Evolutionary conservation across 1,140 invertebrate species (phyloP), one percentile per base, ranked within the genome.

Genomic region (Zaprionus taronus): DNA sequence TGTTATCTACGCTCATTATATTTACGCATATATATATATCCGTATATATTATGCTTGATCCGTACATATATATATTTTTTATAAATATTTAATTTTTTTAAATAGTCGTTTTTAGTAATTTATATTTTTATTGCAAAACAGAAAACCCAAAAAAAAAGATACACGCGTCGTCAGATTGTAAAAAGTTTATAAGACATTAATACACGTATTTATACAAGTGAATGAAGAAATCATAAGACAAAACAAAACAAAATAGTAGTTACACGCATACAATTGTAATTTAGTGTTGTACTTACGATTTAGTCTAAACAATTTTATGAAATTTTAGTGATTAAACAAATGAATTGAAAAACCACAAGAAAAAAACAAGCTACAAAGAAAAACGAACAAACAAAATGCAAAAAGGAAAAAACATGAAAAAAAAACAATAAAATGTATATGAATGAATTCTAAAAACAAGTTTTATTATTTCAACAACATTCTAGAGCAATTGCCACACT

Each of bases 81-180:
- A 89, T 90, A 89, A 90, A 90, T 85, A 89, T 89, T 84, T 89
- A 89, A 89, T 90, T 90, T 89, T 38, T 80, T 89, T 89, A 89
- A 89, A 89, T 90, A 89, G 85, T 89, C 85, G 85, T 89, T 89
- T 89, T 90, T 89, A 89, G 79, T 89, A 89, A 89, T 89, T 89
- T 89, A 89, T 89, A 89, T 85, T 89, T 89, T 89, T 89, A 89
- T 90, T 89, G 72, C 82, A 89, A 87, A 69, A 75, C 69, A 90
- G 72, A 74, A 76, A 71, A 47, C 53, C 66, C 20, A 70, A 81
- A 84, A 90, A 90, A 79, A 84, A 83, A 66, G 66, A 65, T 64
- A 64, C 66, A 67, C 77, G 58, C 64, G 57, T 81, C 61, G 72
- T 47, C 41, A 47, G 51, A 90, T 87, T 87, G 84, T 90, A 84